These are phyloP conservation scores for Elephas maximus DNA, from an alignment of 2,113 vertebrate genomes.

Conservation along the genomic window DNA sequence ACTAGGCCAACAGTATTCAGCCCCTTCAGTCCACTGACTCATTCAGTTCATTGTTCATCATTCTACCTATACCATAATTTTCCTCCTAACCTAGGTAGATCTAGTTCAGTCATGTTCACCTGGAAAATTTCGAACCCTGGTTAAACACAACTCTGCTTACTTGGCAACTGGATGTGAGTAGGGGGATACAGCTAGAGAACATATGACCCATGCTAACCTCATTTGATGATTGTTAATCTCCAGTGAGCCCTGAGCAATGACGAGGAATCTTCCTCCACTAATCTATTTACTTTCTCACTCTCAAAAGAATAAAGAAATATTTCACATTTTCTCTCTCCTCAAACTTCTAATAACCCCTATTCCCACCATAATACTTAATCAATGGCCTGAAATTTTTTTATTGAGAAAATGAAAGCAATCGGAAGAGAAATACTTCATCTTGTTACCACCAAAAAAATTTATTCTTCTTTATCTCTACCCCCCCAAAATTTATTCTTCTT, in stretches of 20 bases:
- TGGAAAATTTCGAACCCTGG: neutral
- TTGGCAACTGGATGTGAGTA: neutral
- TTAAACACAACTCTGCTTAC: neutral
- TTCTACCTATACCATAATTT: neutral
- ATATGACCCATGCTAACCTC: neutral
- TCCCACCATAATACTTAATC: neutral
- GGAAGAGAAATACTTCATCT: slow-evolving; percentile 16
- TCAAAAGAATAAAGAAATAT: neutral
- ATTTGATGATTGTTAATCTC: neutral
- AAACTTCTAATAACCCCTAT: neutral
- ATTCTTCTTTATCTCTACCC: neutral
- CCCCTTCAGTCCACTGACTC: neutral
- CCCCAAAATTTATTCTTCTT: neutral
- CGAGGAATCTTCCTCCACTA: neutral
- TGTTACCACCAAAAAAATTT: neutral
- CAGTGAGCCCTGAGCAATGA: neutral
- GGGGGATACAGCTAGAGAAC: neutral
- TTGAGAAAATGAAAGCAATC: neutral
- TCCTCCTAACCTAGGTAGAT: neutral
- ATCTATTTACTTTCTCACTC: neutral
- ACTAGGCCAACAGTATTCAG: neutral
- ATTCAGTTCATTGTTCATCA: neutral
- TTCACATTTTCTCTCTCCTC: slow-evolving; percentile 3
- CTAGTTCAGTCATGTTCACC: neutral
- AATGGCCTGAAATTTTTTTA: neutral